Evolutionary conservation across 2,888 invertebrate species (phyloP), one percentile per base, ranked within the genome.

Genomic region (Galeruca laticollis): DNA sequence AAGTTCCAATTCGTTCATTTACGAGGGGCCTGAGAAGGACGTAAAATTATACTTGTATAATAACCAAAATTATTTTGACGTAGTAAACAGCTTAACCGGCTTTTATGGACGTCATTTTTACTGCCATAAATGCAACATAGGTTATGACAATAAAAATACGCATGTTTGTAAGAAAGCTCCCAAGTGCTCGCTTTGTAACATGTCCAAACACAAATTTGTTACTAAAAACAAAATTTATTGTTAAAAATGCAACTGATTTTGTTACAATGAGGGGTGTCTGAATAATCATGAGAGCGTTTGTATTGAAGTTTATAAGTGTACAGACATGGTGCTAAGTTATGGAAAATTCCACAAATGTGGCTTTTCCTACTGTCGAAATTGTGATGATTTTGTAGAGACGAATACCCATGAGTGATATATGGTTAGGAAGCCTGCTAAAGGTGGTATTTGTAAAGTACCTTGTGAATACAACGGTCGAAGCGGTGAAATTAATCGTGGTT

Each of bases 21-120:
- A 61, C 20, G 61, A 20, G 20, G 49, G 47, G 10, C 15, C 61
- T 47, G 33, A 47, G 31, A 43, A 49, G 31, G 10, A 20, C 13
- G n/a, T 15, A 9, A 61, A 43, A 47, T n/a, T 61, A n/a, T 61
- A 61, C 15, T 47, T 61, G 47, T 61, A 61, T 13, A 61, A 49
- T 26, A 61, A 47, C 13, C 6, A 31, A 20, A 43, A 61, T 57
- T 13, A 57, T 57, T 57, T 57, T 57, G 57, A 33, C 31, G 13
- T 57, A 8, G 15, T 57, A 11, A 57, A 57, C 33, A 61, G n/a
- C 9, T 15, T 61, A 33, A 49, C 47, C 1, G 49, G 31, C 2
- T 47, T 61, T 26, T 61, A 61, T 9, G 49, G 49, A 13, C 31
- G 49, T 9, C 1, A 9, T 8, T 61, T 21, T 49, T 61, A 61